Percentiles rank a stretch among this genome's conserved stretches.
phyloP scores from a whole-genome alignment of 2,113 vertebrate genomes.

The Fulica atra region DNA sequence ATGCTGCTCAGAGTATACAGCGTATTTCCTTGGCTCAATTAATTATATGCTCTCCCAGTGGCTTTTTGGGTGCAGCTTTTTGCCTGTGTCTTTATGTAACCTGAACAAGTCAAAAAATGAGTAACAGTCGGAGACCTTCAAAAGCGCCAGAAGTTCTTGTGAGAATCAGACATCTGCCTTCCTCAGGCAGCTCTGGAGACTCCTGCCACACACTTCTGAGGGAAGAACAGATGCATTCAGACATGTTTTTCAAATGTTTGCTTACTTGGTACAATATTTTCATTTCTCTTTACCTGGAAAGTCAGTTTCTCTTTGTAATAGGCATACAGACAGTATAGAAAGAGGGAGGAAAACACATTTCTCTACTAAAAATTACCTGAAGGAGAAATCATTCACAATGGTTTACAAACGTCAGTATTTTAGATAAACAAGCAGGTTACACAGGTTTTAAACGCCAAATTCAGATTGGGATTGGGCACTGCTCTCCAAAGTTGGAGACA shows the following conservation, averaged over 20 bases:
- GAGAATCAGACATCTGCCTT: slow-evolving; percentile 4
- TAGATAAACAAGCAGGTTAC: background rate
- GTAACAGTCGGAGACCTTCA: background rate
- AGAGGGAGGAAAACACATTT: background rate
- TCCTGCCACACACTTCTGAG: background rate
- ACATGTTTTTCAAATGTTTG: background rate
- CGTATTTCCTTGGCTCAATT: background rate
- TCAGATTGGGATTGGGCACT: background rate
- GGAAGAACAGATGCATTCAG: background rate
- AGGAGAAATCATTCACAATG: background rate
- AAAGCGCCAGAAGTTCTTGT: background rate
- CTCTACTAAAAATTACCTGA: background rate
- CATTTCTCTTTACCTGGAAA: background rate
- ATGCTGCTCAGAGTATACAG: background rate
- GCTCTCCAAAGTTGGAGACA: background rate
- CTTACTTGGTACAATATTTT: slow-evolving; percentile 14
- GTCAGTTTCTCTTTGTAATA: background rate
- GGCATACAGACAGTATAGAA: background rate
- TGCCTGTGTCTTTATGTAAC: background rate
- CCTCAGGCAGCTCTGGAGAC: background rate
- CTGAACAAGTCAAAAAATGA: background rate
- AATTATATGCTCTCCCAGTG: background rate
- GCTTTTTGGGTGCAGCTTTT: background rate
- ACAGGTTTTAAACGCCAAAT: background rate
- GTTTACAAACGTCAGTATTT: background rate